phyloP scores from a whole-genome alignment of 2,113 vertebrate species.

The Platysteira castanea region DNA sequence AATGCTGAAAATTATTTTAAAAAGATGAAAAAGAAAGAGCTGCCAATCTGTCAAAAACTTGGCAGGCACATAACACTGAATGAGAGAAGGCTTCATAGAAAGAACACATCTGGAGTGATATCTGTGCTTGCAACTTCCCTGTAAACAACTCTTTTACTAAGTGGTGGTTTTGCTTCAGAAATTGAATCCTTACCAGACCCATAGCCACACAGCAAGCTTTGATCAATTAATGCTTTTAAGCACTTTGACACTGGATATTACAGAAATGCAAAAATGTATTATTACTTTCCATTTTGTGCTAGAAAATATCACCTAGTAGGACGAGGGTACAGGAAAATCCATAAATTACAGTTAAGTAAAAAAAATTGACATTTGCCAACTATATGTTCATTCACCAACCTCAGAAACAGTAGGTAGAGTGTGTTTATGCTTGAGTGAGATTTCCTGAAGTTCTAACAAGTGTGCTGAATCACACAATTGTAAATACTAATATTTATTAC shows the following conservation, averaged over 20 bases:
- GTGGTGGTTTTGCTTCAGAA: not conserved
- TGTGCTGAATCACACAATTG: not conserved
- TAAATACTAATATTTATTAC: not conserved
- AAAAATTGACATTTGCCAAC: not conserved
- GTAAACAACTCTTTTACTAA: not conserved
- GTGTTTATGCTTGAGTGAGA: not conserved
- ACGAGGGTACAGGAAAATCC: not conserved
- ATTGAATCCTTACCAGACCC: not conserved
- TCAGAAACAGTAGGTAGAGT: not conserved
- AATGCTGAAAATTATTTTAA: not conserved
- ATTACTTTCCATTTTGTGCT: not conserved
- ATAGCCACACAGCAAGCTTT: not conserved
- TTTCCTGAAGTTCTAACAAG: not conserved
- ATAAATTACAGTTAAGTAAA: not conserved
- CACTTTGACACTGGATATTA: not conserved
- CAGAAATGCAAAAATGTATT: not conserved
- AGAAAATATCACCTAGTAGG: not conserved
- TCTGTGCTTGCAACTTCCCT: not conserved
- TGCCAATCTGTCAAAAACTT: not conserved
- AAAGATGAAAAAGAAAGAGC: not conserved
- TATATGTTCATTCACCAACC: not conserved
- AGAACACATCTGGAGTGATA: slow-evolving; percentile 15
- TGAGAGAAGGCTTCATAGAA: not conserved
- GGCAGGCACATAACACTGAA: not conserved
- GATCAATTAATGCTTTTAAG: slow-evolving; percentile 1